phyloP scores from a whole-genome alignment of 64 coral and sea anemone species.

The Exaiptasia diaphana region DNA sequence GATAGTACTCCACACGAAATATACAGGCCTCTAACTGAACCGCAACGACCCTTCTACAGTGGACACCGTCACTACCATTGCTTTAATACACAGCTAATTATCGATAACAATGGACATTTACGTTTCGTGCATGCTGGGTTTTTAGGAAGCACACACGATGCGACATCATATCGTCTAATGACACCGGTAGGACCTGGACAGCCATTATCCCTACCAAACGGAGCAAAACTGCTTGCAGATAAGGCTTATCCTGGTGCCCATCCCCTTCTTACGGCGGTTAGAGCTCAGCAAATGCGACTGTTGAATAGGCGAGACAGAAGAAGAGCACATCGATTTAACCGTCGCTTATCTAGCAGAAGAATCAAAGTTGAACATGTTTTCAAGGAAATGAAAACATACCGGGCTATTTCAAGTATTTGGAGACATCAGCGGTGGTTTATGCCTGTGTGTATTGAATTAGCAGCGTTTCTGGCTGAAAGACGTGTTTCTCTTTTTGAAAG shows the following conservation, averaged over 20 bases:
- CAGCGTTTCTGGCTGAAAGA: not conserved
- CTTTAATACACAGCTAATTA: conserved; percentile 25
- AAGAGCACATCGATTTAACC: not conserved
- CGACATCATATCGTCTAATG: not conserved
- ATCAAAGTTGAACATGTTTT: not conserved
- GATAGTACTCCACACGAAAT: conserved; percentile 27
- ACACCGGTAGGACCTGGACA: not conserved
- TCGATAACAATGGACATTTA: conserved; percentile 42
- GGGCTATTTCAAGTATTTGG: too few relatives aligned
- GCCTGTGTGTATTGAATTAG: conserved; percentile 7
- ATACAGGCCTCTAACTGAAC: not conserved
- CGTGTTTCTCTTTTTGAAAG: conserved; percentile 5
- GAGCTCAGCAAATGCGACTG: conserved; percentile 24
- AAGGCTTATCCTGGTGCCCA: not conserved
- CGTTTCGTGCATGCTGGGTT: conserved; percentile 34
- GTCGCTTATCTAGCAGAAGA: not conserved
- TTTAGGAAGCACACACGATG: conserved; percentile 18
- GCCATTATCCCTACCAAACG: not conserved
- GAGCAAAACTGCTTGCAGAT: conserved; percentile 31
- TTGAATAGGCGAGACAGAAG: not conserved
- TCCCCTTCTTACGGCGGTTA: conserved; percentile 1
- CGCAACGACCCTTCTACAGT: conserved; percentile 17
- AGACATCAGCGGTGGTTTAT: conserved; percentile 6
- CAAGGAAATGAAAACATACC: too few relatives aligned
- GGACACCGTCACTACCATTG: not conserved